Evolutionary conservation across 1,140 invertebrate species (phyloP), one percentile per base, ranked within the genome.

Genomic region (Drosophila rhopaloa): DNA sequence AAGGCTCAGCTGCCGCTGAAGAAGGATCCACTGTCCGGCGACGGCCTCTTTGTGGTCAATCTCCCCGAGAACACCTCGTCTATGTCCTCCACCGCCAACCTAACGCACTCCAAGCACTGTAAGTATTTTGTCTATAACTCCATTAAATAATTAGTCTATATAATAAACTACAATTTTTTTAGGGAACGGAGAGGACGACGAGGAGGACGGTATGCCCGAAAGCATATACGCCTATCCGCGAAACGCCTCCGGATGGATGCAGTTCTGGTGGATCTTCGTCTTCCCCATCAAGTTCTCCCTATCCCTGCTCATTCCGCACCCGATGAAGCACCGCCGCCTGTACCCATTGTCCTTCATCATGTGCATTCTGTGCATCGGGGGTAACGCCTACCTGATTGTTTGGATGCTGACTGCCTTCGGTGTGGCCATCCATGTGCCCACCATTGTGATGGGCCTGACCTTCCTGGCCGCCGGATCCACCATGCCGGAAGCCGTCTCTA

Each of bases 361-460:
- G 95, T 98, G 97, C 81, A 95, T 98, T 10, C 92, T 97, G 0
- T 97, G 96, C 95, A 97, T 98, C 56, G 97, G 96, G 0, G 88
- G 94, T 1, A 95, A 97, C 46, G 97, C 97, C 0, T 99, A 98
- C 83, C 77, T 98, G 19, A 95, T 97, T 10, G 96, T 97, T 0
- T 99, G 97, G 97, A 98, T 98, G 95, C 96, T 98, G 71, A 97
- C 97, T 1, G 94, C 97, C 4, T 95, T 98, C 62, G 97, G 96
- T 54, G 94, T 95, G 67, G 96, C 96, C 0, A 94, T 97, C 13
- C 94, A 94, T 13, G 96, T 97, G 47, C 95, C 96, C 0, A 96
- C 97, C 86, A 96, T 97, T 5, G 95, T 98, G 0, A 97, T 98
- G 96, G 97, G 97, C 7, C 95, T 98, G 72, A 98, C 97, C 0